These are phyloP conservation scores for Drosophila neotestacea DNA, from an alignment of 2,888 invertebrate genomes.

Conservation along the genomic window DNA sequence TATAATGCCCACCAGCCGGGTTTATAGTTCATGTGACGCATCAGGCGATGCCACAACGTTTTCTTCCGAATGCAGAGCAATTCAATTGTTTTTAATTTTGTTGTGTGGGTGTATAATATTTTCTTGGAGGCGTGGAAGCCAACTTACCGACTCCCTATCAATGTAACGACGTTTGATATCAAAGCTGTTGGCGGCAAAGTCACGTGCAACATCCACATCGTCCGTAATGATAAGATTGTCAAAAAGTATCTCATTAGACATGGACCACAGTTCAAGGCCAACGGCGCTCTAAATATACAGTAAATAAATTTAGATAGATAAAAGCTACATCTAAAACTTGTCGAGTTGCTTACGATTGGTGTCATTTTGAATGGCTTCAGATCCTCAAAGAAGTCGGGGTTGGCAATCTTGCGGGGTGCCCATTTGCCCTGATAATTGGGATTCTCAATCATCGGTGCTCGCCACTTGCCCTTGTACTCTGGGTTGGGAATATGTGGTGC, in stretches of 20 bases:
- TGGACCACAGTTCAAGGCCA: slow-evolving; percentile 99
- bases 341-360: slow-evolving; percentile 90
- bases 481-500: slow-evolving; percentile 95
- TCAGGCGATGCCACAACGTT: slow-evolving; percentile 90
- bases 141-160: slow-evolving; percentile 92
- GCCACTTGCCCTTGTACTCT: slow-evolving; percentile 96
- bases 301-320: not conserved
- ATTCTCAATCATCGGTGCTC: slow-evolving; percentile 94
- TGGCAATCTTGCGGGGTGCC: slow-evolving; percentile 93
- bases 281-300: slow-evolving; percentile 90
- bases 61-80: slow-evolving; percentile 84
- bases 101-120: not conserved
- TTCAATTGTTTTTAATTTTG: slow-evolving; percentile 20
- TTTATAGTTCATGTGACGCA: slow-evolving; percentile 91
- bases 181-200: slow-evolving; percentile 94
- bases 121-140: not conserved
- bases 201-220: slow-evolving; percentile 90
- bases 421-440: slow-evolving; percentile 98
- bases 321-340: not conserved
- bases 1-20: slow-evolving; percentile 94
- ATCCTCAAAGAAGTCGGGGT: slow-evolving; percentile 97
- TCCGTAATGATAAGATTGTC: slow-evolving; percentile 98
- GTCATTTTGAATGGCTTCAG: slow-evolving; percentile 95
- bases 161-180: slow-evolving; percentile 93
- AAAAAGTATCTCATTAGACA: slow-evolving; percentile 97